Conservation (phyloP, 1,140 invertebrate genomes). For the Saxidomus purpurata region DNA sequence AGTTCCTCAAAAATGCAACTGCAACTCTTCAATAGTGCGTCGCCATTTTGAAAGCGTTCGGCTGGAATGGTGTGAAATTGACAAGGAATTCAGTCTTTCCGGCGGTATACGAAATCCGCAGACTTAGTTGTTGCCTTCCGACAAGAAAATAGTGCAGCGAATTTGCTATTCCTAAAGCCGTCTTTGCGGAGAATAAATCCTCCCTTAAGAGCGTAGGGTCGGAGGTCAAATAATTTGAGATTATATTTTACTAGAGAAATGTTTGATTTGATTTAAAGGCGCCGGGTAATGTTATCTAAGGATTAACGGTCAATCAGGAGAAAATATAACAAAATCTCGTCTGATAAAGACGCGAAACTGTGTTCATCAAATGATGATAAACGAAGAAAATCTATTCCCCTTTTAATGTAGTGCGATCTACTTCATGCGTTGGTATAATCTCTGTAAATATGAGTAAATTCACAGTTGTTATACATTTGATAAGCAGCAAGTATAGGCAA, state of each 20-base stretch:
- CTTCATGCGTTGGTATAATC: no score
- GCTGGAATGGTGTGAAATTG: constrained; percentile 61
- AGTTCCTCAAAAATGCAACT: neutral
- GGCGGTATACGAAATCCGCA: constrained; percentile 35
- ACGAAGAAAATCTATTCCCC: neutral
- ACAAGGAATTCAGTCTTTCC: constrained; percentile 56
- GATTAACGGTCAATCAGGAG: constrained; percentile 46
- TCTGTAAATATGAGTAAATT: no score
- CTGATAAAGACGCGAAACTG: constrained; percentile 19
- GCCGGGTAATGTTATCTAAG: constrained; percentile 50
- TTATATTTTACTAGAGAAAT: constrained; percentile 58
- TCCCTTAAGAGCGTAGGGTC: constrained; percentile 35
- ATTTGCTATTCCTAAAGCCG: constrained; percentile 46
- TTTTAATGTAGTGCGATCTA: neutral
- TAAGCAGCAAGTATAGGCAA: no score
- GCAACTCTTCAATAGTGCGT: neutral
- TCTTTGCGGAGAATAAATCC: constrained; percentile 52
- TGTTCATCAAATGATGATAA: constrained; percentile 34
- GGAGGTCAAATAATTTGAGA: constrained; percentile 65
- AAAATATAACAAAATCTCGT: constrained; percentile 36
- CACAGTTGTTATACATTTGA: no score
- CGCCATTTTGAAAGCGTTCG: constrained; percentile 56
- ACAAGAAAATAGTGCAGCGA: constrained; percentile 35
- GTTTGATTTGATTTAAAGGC: constrained; percentile 55
- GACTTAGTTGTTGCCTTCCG: constrained; percentile 39